Conservation (phyloP, 2,113 vertebrate genomes). For the Cynopterus brachyotis region DNA sequence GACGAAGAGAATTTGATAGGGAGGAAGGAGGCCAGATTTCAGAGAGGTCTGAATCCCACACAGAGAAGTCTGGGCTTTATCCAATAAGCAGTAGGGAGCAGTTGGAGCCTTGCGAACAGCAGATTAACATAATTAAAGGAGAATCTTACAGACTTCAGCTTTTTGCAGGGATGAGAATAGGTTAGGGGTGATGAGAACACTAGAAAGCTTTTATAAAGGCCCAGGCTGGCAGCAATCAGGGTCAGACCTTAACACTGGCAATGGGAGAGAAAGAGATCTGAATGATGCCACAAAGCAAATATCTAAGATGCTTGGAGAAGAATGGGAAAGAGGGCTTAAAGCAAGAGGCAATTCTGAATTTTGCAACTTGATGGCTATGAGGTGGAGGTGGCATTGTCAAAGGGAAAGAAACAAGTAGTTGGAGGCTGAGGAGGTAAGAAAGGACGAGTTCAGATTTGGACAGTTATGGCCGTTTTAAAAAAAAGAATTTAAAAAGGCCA, state of each 20-base stretch:
- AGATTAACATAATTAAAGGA: slow-evolving; percentile 60
- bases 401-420: not conserved
- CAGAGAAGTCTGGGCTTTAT: slow-evolving; percentile 36
- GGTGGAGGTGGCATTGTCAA: not conserved
- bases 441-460: not conserved
- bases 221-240: not conserved
- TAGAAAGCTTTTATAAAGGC: not conserved
- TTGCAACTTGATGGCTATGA: not conserved
- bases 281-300: not conserved
- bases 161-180: not conserved
- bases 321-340: not conserved
- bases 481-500: not conserved
- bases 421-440: not conserved
- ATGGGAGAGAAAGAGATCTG: not conserved
- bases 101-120: slow-evolving; percentile 50
- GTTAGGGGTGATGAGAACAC: not conserved
- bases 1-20: not conserved
- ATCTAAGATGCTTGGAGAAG: not conserved
- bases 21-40: slow-evolving; percentile 57
- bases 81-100: slow-evolving; percentile 57
- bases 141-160: slow-evolving; percentile 48
- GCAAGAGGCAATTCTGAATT: not conserved
- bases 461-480: not conserved
- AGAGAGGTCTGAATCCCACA: slow-evolving; percentile 48
- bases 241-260: not conserved